Evolutionary conservation across 2,797 vertebrate species (phyloP), one percentile per base, ranked within the genome.

Genomic region (Notoglanidium macrostoma): DNA sequence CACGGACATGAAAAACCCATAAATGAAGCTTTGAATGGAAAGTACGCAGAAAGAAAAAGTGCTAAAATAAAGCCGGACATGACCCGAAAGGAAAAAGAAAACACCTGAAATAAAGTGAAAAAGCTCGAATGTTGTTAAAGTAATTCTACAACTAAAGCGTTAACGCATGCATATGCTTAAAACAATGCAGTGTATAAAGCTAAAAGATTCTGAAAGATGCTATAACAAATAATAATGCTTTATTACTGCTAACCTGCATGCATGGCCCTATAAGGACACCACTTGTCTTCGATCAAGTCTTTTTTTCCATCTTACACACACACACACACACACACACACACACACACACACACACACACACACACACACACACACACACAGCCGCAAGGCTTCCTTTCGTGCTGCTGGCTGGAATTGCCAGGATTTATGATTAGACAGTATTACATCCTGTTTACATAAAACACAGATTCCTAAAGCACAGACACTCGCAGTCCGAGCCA

Each of bases 371-470:
- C 88, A 84, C 80, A 79, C 54, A 79, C 54, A 83, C 72, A 54
- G 19, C 19, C 80, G 12, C 10, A 14, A 55, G 72, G 85, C 81
- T 89, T 87, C 85, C 88, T 84, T 87, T 70, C 44, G 61, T 80
- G 55, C 85, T 87, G 54, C 49, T 81, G 49, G 72, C 76, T 84
- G 85, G 87, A 87, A 72, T 14, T 81, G 89, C 89, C 89, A 93
- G 93, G 94, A 94, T 95, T 95, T 95, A 94, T 91, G 91, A 93
- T 93, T 94, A 95, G 94, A 95, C 94, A 94, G 93, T 93, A 92
- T 93, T 94, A 92, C 93, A 94, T 96, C 94, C 94, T 95, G 95
- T 96, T 96, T 95, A 95, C 94, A 94, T 94, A 79, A 87, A 87
- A 87, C 87, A 87, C 73, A 77, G 93, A 83, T 93, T 94, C 90